Conservation (phyloP, 2,888 invertebrate genomes). For the Uropetala carovei region DNA sequence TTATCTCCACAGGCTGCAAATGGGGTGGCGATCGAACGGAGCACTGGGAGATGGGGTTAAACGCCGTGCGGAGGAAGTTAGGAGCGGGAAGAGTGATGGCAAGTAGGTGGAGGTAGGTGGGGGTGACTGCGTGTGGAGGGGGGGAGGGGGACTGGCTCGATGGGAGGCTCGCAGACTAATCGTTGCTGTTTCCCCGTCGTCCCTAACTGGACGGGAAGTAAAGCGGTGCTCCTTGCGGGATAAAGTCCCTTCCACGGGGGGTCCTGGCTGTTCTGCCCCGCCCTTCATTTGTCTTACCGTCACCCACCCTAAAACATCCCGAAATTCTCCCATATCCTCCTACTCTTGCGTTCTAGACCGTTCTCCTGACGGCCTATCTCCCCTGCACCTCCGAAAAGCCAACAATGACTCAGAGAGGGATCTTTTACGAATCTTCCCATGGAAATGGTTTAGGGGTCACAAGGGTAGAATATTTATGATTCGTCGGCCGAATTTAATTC, state of each 20-base stretch:
- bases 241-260: background rate
- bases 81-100: background rate
- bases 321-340: background rate
- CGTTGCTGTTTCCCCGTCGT: conserved; percentile 20
- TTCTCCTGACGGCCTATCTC: conserved; percentile 1
- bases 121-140: background rate
- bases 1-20: background rate
- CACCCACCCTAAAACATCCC: background rate
- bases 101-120: background rate
- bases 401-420: background rate
- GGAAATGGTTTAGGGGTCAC: background rate
- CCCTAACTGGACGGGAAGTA: background rate
- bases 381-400: background rate
- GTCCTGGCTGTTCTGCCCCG: background rate
- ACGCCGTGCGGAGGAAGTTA: background rate
- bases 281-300: background rate
- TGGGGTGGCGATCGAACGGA: background rate
- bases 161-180: conserved; percentile 42
- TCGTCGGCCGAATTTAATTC: too few species aligned
- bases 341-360: background rate
- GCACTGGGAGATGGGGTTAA: background rate
- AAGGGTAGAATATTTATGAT: background rate
- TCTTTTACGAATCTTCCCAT: background rate
- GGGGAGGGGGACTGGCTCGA: background rate
- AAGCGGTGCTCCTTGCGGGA: background rate